Evolutionary conservation across 2,888 invertebrate species (phyloP), one percentile per base, ranked within the genome.

Genomic region (Cataglyphis altisquamis): DNA sequence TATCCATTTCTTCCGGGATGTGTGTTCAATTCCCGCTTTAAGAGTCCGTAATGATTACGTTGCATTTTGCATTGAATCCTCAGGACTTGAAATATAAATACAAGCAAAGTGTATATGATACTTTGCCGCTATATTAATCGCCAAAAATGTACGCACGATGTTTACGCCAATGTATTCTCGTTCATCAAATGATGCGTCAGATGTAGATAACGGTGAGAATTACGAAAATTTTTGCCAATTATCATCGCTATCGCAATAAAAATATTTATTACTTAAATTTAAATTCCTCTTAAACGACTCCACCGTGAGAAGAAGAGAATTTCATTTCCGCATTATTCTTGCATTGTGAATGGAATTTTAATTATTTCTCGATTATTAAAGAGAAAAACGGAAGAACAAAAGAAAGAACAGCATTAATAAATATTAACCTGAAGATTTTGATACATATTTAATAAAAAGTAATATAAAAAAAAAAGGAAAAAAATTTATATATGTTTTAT

Each of bases 151-250:
- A 8, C 60, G 36, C 60, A 1, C 12, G 45, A 21, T 15, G 29
- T 80, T 70, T 80, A 60, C 60, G 25, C 70, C 45, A 70, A 70
- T 78, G 45, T 36, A 60, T 41, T 57, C 45, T 18, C 48, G 78
- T 80, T 80, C 78, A 32, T 80, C 60, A 80, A 70, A 78, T 55
- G 77, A 36, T 66, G 66, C 75, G 52, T 25, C 75, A 75, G 52
- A 66, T 32, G 64, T 25, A 39, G 60, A 80, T 70, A 70, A 60
- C 36, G 45, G 45, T 25, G 45, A 36, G 52, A 32, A 68, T 52
- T 48, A 39, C 5, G 60, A 62, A 36, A 78, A 78, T 60, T 25
- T 60, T 41, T 18, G 18, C 77, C 21, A 29, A 70, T 70, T 32
- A 15, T 41, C n/a, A 57, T 29, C 29, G 29, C 60, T 68, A 52